These are phyloP conservation scores for Acromyrmex heyeri DNA, from an alignment of 1,140 invertebrate species.

Conservation along the genomic window DNA sequence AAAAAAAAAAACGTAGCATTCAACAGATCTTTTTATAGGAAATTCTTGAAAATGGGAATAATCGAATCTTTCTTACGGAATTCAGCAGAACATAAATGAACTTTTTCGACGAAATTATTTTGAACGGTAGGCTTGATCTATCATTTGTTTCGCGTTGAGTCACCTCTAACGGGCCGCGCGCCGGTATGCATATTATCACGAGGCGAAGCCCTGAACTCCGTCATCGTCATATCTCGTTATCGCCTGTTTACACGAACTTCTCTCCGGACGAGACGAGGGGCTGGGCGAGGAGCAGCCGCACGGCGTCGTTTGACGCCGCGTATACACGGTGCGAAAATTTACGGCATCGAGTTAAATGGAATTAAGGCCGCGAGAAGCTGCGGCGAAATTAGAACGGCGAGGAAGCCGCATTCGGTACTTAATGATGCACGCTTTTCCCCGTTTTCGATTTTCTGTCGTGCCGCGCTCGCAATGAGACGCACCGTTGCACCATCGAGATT, in stretches of 20 bases:
- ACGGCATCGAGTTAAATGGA: constrained; percentile 54
- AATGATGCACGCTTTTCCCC: constrained; percentile 37
- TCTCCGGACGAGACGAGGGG: not conserved
- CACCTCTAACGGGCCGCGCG: not conserved
- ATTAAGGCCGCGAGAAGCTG: constrained; percentile 61
- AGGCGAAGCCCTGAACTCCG: constrained; percentile 29
- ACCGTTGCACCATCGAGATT: constrained; percentile 20
- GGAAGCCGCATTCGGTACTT: constrained; percentile 17
- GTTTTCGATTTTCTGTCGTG: constrained; percentile 46
- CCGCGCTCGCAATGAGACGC: constrained; percentile 32
- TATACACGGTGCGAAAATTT: constrained; percentile 66
- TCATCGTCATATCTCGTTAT: constrained; percentile 61
- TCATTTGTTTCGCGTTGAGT: not conserved
- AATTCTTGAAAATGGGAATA: not conserved
- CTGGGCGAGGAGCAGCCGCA: not conserved
- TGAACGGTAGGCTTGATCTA: not conserved
- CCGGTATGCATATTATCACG: constrained; percentile 8
- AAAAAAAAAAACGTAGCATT: not conserved
- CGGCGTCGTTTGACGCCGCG: not conserved
- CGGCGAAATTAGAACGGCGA: constrained; percentile 69
- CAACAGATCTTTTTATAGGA: not conserved
- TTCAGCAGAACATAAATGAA: not conserved
- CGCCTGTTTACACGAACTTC: constrained; percentile 56
- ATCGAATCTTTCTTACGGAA: not conserved
- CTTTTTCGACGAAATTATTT: constrained; percentile 16